These are phyloP conservation scores for Progne subis DNA, from an alignment of 2,113 vertebrate species.

Conservation along the genomic window DNA sequence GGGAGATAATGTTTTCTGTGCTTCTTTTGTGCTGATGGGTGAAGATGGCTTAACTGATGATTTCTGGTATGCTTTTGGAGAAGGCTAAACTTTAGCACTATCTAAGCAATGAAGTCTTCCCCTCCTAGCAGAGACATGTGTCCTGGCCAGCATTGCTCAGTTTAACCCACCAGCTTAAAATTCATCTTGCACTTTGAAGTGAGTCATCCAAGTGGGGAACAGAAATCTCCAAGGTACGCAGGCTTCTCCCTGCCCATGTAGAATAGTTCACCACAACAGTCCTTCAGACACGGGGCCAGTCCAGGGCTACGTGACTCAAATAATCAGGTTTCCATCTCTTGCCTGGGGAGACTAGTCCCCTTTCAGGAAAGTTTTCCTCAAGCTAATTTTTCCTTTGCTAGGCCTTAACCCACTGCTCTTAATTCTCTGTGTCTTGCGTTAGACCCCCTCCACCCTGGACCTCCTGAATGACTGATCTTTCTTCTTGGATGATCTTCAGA, in stretches of 20 bases:
- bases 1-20: not conserved
- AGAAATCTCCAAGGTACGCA: conserved; percentile 31
- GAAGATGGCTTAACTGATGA: not conserved
- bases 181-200: conserved; percentile 54
- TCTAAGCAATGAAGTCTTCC: not conserved
- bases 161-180: conserved; percentile 47
- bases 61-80: not conserved
- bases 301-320: conserved; percentile 54
- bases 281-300: not conserved
- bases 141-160: not conserved
- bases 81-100: conserved; percentile 46
- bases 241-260: conserved; percentile 14
- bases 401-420: not conserved
- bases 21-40: not conserved
- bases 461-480: conserved; percentile 53
- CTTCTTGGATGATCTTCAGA: conserved; percentile 61
- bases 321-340: conserved; percentile 47
- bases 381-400: conserved; percentile 12
- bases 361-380: conserved; percentile 52
- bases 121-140: not conserved
- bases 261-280: not conserved
- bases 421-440: not conserved
- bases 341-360: conserved; percentile 19
- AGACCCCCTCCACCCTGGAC: conserved; percentile 54
- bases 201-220: conserved; percentile 46